A percentile compares a stretch with the other conserved stretches of the same genome.
Conservation (phyloP, 2,797 vertebrate genomes). For the Pteropus rufus region DNA sequence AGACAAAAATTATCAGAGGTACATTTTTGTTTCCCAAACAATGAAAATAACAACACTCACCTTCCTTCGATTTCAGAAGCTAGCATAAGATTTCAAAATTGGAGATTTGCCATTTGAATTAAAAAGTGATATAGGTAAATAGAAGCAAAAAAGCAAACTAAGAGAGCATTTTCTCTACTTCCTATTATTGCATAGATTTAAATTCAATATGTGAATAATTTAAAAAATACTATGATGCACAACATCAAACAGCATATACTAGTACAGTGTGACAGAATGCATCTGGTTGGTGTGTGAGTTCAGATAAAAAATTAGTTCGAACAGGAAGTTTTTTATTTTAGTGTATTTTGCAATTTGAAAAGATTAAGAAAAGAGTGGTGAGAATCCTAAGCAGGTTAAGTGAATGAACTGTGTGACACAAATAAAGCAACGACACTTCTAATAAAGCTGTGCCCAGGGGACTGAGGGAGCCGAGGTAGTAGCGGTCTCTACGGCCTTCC, state of each 20-base stretch:
- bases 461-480: neutral
- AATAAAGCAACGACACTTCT: neutral
- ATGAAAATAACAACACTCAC: constrained; percentile 87
- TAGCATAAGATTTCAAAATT: constrained; percentile 84
- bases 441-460: neutral
- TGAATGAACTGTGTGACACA: neutral
- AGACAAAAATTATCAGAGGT: constrained; percentile 91
- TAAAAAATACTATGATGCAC: constrained; percentile 79
- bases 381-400: neutral
- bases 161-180: constrained; percentile 72
- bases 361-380: constrained; percentile 49
- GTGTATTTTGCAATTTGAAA: constrained; percentile 69
- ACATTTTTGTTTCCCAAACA: constrained; percentile 90
- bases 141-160: constrained; percentile 79
- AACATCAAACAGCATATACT: constrained; percentile 82
- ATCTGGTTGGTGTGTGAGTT: constrained; percentile 71
- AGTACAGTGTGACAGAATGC: constrained; percentile 79
- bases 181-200: constrained; percentile 83
- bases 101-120: constrained; percentile 85
- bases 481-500: neutral
- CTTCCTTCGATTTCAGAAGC: constrained; percentile 83
- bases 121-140: constrained; percentile 81
- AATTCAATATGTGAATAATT: constrained; percentile 84
- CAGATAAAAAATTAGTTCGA: constrained; percentile 75
- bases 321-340: constrained; percentile 72